Base-by-base conservation (phyloP, 1,140 invertebrate genomes). In the Drosophila dunni region DNA sequence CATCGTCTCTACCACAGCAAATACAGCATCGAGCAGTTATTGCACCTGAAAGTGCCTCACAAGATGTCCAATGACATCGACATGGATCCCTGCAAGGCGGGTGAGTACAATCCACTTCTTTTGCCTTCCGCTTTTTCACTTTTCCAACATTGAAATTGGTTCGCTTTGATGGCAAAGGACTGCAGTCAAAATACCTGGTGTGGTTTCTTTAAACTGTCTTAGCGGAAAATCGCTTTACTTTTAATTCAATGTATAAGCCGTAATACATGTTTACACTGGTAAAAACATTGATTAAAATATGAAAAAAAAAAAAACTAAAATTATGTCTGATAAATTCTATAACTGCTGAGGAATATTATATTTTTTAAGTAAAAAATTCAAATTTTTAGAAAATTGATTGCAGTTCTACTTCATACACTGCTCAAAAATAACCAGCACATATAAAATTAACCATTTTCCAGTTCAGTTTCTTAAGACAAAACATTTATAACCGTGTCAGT, bases 61-160 rank as follows among this genome's bases (percentile, higher is more conserved):
- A 95, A 95, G 82, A 94, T 95, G 38, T 96, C 96, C 34, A 94
- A 94, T 76, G 96, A 97, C 92, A 91, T 96, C 54, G 96, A 97
- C 92, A 93, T 96, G 93, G 97, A 97, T 93, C 95, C 97, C 68
- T 97, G 97, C 92, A 97, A 97, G 94, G 95, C 96, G 86, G 96
- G 96, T 97, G 93, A 96, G 94, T 94, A 54, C 46, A 64, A 50
- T 54, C 20, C 17, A 57, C 9, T 13, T 20, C 17, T 20, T 20
- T 20, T 20, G 17, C 1, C 1, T 64, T 38, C 17, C 40, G 17
- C 8, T 58, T n/a, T 34, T 61, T 10, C 6, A 8, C 11, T 44
- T 33, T 42, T 33, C 17, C 44, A 17, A 29, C 15, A 48, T 15
- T 45, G 29, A 44, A 53, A 38, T 53, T 29, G 20, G 20, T 17